Conservation (phyloP, 2,113 vertebrate species). For the rat (Rattus norvegicus) region GRCr8 NC_086039.1:128929001-128929500, state of each 20-base stretch:
- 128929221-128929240: background rate
- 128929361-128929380: background rate
- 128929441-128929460: background rate
- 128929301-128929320: background rate
- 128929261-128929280: background rate
- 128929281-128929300: background rate
- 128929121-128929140: background rate
- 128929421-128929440: background rate
- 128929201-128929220: background rate
- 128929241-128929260: background rate
- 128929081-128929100: background rate
- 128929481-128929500: background rate
- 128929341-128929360: background rate
- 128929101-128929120: background rate
- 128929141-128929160: background rate
- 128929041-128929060: background rate
- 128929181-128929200: background rate
- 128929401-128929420: background rate
- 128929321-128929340: background rate
- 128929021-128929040: background rate
- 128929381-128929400: background rate
- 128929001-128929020: too few species aligned
- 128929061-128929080: background rate
- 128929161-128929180: background rate
- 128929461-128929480: background rate